Conservation (phyloP, 2,113 vertebrate species). For the Desmodus rotundus region DNA sequence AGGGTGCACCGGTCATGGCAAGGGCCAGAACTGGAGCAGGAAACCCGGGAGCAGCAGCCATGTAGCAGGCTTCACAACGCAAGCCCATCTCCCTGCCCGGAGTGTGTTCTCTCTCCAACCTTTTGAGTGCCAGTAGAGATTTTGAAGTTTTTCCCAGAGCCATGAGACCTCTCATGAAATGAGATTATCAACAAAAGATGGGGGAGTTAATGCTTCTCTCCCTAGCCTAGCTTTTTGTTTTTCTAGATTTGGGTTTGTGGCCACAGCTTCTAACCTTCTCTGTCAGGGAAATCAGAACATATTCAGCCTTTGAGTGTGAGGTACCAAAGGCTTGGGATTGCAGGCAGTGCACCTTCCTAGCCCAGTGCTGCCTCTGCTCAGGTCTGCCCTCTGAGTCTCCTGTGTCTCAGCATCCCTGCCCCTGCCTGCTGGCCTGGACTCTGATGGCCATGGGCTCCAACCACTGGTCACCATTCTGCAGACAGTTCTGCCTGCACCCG, state of each 20-base stretch:
- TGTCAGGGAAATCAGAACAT: not conserved
- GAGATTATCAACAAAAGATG: not conserved
- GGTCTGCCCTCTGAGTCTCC: not conserved
- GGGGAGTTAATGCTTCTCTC: not conserved
- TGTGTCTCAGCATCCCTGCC: not conserved
- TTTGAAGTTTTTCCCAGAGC: not conserved
- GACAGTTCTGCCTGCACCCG: too few relatives aligned
- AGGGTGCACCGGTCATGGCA: not conserved
- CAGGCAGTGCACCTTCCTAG: not conserved
- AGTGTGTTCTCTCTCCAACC: not conserved
- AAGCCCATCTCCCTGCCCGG: not conserved
- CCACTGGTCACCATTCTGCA: not conserved
- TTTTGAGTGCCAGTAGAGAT: not conserved
- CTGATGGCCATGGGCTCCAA: not conserved
- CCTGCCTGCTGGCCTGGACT: not conserved
- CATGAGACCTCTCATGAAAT: not conserved
- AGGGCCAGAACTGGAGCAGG: not conserved
- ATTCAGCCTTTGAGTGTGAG: not conserved
- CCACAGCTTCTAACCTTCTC: not conserved
- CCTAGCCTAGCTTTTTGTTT: not conserved
- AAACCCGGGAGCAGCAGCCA: rapidly evolving
- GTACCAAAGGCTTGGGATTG: not conserved
- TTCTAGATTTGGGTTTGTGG: not conserved
- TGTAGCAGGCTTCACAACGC: rapidly evolving
- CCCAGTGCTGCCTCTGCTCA: not conserved